phyloP scores from a whole-genome alignment of 2,797 vertebrate genomes.

The Esox lucius region DNA sequence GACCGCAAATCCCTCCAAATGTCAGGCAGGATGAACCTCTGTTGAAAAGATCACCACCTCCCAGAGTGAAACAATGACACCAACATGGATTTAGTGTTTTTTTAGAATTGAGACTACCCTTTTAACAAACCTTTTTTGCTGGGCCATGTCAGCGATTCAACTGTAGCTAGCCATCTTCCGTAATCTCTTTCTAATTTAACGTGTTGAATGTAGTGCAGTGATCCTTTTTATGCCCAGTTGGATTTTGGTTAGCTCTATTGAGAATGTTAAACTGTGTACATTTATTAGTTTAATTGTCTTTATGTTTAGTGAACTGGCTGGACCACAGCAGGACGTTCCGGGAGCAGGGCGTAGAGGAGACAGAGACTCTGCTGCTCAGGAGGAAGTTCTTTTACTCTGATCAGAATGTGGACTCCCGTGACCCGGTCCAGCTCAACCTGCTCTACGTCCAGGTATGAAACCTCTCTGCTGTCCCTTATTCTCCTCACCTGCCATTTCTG shows the following conservation, averaged over 20 bases:
- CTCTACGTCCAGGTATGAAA: constrained; percentile 84
- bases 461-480: neutral
- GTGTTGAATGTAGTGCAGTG: neutral
- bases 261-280: neutral
- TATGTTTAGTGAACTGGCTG: constrained; percentile 84
- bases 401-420: constrained; percentile 97
- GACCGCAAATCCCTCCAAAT: neutral
- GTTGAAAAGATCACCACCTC: constrained; percentile 8
- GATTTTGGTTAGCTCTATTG: neutral
- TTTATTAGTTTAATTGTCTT: neutral
- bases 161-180: no score
- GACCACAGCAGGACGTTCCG: constrained; percentile 97
- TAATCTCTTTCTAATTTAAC: no score
- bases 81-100: constrained; percentile 6
- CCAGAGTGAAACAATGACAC: neutral
- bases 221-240: neutral
- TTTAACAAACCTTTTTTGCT: no score
- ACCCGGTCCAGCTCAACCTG: constrained; percentile 96
- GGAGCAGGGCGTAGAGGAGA: constrained; percentile 97
- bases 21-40: neutral
- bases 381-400: constrained; percentile 99
- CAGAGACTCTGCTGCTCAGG: constrained; percentile 88
- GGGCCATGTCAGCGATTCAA: no score
- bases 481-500: neutral
- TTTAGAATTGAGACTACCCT: neutral